A percentile compares a stretch with the other conserved stretches of the same genome.
Evolutionary conservation across 2,888 invertebrate genomes (phyloP).

Genomic region (Lithophane socia): DNA sequence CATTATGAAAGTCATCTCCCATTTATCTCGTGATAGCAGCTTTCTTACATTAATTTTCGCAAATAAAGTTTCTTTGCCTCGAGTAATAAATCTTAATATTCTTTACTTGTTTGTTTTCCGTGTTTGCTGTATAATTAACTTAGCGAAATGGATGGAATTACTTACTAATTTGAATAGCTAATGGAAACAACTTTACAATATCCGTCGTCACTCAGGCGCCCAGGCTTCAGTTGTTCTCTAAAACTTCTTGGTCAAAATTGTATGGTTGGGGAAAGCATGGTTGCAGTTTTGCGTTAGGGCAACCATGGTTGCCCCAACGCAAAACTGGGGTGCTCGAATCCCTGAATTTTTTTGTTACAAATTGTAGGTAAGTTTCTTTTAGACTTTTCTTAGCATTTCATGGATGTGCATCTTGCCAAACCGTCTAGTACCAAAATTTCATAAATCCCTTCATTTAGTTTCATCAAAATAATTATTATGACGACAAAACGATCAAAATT

Average conservation of each 20-base stretch:
- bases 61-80: constrained; percentile 28
- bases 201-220: too few relatives aligned
- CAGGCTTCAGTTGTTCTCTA: background rate
- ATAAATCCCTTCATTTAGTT: background rate
- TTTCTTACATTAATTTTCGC: constrained; percentile 15
- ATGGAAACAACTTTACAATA: constrained; percentile 10
- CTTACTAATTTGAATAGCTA: constrained; percentile 31
- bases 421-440: background rate
- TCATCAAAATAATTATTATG: background rate
- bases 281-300: too few relatives aligned
- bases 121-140: constrained; percentile 28
- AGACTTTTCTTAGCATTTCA: background rate
- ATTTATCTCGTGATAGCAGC: background rate
- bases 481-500: background rate
- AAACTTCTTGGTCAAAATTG: too few relatives aligned
- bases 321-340: too few relatives aligned
- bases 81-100: constrained; percentile 36
- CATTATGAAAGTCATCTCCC: background rate
- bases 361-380: background rate
- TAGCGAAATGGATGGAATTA: constrained; percentile 19
- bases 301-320: too few relatives aligned
- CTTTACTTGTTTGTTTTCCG: constrained; percentile 41
- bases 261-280: too few relatives aligned
- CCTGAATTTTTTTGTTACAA: background rate
- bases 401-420: background rate